Percentiles rank a stretch among this genome's conserved stretches.
phyloP scores from a whole-genome alignment of 2,113 vertebrate genomes.

The Amphilophus citrinellus region DNA sequence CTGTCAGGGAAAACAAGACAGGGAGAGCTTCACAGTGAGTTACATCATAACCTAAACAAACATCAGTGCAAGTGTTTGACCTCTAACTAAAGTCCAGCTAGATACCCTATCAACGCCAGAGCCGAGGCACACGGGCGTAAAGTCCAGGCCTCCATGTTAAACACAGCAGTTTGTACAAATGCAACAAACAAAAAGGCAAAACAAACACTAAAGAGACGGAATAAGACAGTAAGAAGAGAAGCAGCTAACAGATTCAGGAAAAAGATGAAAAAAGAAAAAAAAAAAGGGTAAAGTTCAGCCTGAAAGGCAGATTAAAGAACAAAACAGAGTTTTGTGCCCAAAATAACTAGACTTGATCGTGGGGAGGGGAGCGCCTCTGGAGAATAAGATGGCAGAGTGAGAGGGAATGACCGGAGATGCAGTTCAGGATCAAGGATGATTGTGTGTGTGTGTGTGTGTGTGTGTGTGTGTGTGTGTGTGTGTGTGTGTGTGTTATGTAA shows the following conservation, averaged over 20 bases:
- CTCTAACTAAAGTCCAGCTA: conserved; percentile 69
- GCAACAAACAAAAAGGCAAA: conserved; percentile 31
- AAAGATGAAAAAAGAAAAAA: not conserved
- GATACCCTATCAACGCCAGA: conserved; percentile 60
- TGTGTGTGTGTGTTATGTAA: conserved; percentile 27
- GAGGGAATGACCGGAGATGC: conserved; percentile 1
- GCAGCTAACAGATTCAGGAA: not conserved
- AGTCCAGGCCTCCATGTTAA: conserved; percentile 52
- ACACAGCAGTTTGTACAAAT: conserved; percentile 25
- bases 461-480: no score
- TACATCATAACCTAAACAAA: conserved; percentile 42
- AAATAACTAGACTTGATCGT: conserved; percentile 58
- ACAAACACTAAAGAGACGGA: conserved; percentile 18
- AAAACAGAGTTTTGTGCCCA: conserved; percentile 48
- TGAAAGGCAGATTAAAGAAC: conserved; percentile 42
- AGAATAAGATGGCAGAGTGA: conserved; percentile 33
- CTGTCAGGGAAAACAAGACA: not conserved
- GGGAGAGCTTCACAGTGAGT: not conserved
- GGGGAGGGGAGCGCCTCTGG: conserved; percentile 51
- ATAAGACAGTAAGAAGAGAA: not conserved
- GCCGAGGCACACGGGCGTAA: conserved; percentile 39
- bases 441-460: not conserved
- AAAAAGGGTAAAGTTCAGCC: not conserved
- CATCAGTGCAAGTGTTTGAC: conserved; percentile 33
- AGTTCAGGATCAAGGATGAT: conserved; percentile 11